A percentile compares a stretch with the other conserved stretches of the same genome.
phyloP scores from a whole-genome alignment of 1,140 invertebrate species.

The Eriosoma lanigerum region DNA sequence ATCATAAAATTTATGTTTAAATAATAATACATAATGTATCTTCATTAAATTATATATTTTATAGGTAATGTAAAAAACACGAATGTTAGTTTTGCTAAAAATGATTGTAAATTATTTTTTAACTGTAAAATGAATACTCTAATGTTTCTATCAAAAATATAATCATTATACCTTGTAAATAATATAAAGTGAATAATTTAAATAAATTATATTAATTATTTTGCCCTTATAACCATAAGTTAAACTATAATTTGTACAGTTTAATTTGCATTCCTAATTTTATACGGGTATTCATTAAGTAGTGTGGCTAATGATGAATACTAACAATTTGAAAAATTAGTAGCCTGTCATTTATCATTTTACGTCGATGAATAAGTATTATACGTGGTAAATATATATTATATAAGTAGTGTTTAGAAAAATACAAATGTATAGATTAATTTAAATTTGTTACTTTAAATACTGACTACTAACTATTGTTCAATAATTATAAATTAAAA shows the following conservation, averaged over 20 bases:
- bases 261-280: conserved; percentile 4
- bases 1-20: too few species aligned
- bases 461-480: too few species aligned
- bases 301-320: conserved; percentile 8
- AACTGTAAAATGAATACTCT: too few species aligned
- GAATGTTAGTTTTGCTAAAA: too few species aligned
- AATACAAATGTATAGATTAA: background rate
- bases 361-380: conserved; percentile 4
- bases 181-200: too few species aligned
- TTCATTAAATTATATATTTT: too few species aligned
- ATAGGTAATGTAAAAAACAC: too few species aligned
- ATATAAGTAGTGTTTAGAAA: background rate
- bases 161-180: too few species aligned
- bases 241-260: background rate
- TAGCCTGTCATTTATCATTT: background rate
- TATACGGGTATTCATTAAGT: background rate
- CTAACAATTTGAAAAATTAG: background rate
- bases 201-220: background rate
- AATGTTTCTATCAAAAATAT: too few species aligned
- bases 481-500: too few species aligned
- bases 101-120: too few species aligned
- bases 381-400: background rate
- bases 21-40: too few species aligned
- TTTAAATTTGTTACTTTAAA: background rate
- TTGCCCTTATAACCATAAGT: background rate